Evolutionary conservation across 2,888 invertebrate species (phyloP).

Genomic region (Polyommatus icarus): DNA sequence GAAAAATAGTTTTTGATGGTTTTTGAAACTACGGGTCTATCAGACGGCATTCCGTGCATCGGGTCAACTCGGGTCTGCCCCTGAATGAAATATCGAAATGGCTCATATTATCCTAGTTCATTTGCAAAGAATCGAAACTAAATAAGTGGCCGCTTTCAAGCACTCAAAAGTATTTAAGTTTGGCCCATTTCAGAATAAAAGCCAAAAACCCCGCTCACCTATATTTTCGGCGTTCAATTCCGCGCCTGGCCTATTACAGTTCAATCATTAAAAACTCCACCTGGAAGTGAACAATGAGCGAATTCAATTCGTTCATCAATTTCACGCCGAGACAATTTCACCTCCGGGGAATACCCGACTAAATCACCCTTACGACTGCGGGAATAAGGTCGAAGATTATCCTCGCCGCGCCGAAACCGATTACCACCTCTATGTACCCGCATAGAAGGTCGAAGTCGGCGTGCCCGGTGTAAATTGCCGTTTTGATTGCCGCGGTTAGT

Average conservation of each 20-base stretch:
- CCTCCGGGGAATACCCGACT: not conserved
- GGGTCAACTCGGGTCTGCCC: no score
- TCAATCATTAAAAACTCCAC: constrained; percentile 18
- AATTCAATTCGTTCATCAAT: constrained; percentile 28
- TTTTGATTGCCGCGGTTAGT: constrained; percentile 22
- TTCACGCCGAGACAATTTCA: constrained; percentile 2
- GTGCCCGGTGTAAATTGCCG: not conserved
- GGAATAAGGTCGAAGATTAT: not conserved
- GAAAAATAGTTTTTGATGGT: no score
- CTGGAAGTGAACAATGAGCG: constrained; percentile 3
- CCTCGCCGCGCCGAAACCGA: not conserved
- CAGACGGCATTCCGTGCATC: no score
- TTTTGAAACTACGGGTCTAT: no score
- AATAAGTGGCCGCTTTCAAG: not conserved
- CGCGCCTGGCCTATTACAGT: not conserved
- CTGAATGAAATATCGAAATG: no score
- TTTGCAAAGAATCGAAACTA: no score
- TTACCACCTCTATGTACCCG: not conserved
- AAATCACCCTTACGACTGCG: not conserved
- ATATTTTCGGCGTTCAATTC: not conserved
- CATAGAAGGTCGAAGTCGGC: not conserved
- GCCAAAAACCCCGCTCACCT: not conserved
- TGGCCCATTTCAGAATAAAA: not conserved
- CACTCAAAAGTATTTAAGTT: not conserved
- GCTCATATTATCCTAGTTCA: no score